These are phyloP conservation scores for Mesocricetus auratus DNA, from an alignment of 2,113 vertebrate genomes.

Conservation along the genomic window DNA sequence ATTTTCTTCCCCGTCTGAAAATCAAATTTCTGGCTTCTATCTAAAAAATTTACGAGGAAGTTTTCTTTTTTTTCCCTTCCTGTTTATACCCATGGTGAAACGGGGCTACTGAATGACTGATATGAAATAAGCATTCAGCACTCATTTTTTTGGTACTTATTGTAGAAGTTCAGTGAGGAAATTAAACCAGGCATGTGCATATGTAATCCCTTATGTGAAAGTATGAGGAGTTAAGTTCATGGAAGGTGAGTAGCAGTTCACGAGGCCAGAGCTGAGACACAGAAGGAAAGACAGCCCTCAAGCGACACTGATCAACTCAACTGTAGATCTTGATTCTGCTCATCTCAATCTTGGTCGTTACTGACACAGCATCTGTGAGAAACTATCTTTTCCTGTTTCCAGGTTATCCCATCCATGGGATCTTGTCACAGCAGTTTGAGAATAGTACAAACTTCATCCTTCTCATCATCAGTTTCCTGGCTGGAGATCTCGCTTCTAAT, in stretches of 20 bases:
- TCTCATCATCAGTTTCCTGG: neutral
- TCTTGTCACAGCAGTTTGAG: neutral
- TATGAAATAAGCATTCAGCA: neutral
- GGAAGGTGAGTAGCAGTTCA: neutral
- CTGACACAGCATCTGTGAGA: neutral
- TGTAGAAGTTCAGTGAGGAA: neutral
- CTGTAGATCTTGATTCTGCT: neutral
- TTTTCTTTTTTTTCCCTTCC: neutral
- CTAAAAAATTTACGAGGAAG: neutral
- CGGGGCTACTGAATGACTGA: rapidly evolving
- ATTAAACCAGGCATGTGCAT: neutral
- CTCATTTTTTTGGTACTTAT: neutral
- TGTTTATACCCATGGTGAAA: neutral
- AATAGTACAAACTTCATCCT: neutral
- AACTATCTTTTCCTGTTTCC: neutral
- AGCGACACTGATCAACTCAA: neutral
- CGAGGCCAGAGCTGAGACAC: neutral
- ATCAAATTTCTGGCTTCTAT: neutral
- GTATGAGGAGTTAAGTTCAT: too few species aligned
- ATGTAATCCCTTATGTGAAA: neutral
- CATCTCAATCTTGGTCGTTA: neutral
- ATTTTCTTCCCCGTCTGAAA: neutral
- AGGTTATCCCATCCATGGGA: neutral
- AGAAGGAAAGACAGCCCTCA: neutral
- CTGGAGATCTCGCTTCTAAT: neutral